Evolutionary conservation across 2,888 invertebrate genomes (phyloP).

Genomic region (Synergus gifuensis): DNA sequence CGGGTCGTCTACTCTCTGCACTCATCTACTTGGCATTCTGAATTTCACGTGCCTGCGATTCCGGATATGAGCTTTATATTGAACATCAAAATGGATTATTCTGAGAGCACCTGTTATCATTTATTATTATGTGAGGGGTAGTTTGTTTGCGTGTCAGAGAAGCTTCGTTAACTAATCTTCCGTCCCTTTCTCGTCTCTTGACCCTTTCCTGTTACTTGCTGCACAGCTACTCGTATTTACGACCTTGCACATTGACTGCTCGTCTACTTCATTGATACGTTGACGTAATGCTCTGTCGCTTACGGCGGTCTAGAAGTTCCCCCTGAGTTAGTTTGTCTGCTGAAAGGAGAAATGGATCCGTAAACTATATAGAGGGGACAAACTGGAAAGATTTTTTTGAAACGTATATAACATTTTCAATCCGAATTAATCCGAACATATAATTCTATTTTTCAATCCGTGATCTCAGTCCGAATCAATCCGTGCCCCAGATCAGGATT

Average conservation of each 20-base stretch:
- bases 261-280: constrained; percentile 33
- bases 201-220: constrained; percentile 28
- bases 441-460: too few species aligned
- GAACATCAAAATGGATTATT: constrained; percentile 9
- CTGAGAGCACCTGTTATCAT: background rate
- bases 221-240: constrained; percentile 31
- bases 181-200: background rate
- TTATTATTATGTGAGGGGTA: constrained; percentile 3
- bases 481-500: too few species aligned
- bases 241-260: constrained; percentile 43
- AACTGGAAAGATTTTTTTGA: too few species aligned
- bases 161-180: constrained; percentile 17
- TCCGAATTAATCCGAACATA: too few species aligned
- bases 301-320: constrained; percentile 24
- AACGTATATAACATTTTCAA: too few species aligned
- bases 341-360: too few species aligned
- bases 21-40: constrained; percentile 21
- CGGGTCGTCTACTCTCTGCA: constrained; percentile 32
- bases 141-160: constrained; percentile 22
- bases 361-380: too few species aligned
- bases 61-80: background rate
- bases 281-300: background rate
- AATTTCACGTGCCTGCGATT: background rate
- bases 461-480: too few species aligned
- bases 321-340: background rate